phyloP scores from a whole-genome alignment of 2,113 vertebrate genomes.

The Carollia perspicillata region DNA sequence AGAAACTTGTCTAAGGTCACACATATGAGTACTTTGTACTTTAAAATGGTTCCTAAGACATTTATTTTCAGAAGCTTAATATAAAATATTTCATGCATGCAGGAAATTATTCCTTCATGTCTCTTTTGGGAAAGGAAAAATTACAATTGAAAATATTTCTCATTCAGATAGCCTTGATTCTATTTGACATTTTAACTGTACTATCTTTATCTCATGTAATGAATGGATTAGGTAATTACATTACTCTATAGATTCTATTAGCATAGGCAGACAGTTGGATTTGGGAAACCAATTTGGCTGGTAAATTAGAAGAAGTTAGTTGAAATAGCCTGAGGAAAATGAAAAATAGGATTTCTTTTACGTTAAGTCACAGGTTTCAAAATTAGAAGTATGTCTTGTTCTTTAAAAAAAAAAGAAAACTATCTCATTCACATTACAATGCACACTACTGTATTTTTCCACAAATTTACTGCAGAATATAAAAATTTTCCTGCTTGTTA shows the following conservation, averaged over 20 bases:
- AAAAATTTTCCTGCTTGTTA: slow-evolving; percentile 1
- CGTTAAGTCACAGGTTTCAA: slow-evolving; percentile 38
- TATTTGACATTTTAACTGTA: slow-evolving; percentile 66
- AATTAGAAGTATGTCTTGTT: slow-evolving; percentile 41
- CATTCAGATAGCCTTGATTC: slow-evolving; percentile 38
- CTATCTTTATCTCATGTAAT: slow-evolving; percentile 61
- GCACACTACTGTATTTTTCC: not conserved
- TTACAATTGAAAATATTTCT: slow-evolving; percentile 61
- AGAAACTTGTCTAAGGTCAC: not conserved
- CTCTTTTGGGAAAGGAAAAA: slow-evolving; percentile 56
- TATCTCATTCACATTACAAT: not conserved
- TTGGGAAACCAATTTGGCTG: slow-evolving; percentile 63
- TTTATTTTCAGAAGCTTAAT: not conserved
- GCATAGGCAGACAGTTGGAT: slow-evolving; percentile 53
- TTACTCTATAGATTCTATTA: slow-evolving; percentile 60
- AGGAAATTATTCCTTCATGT: slow-evolving; percentile 50
- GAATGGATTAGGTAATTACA: slow-evolving; percentile 64
- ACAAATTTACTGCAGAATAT: not conserved
- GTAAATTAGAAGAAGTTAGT: slow-evolving; percentile 54
- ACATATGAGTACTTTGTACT: not conserved
- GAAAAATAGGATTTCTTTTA: slow-evolving; percentile 55
- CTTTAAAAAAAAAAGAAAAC: not conserved
- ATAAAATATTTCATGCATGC: slow-evolving; percentile 33
- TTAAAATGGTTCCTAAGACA: slow-evolving; percentile 12
- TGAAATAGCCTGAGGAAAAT: slow-evolving; percentile 56